Percentiles rank a stretch among this genome's conserved stretches.
phyloP scores from a whole-genome alignment of 2,797 vertebrate genomes.

The Melanotaenia maccullochi region DNA sequence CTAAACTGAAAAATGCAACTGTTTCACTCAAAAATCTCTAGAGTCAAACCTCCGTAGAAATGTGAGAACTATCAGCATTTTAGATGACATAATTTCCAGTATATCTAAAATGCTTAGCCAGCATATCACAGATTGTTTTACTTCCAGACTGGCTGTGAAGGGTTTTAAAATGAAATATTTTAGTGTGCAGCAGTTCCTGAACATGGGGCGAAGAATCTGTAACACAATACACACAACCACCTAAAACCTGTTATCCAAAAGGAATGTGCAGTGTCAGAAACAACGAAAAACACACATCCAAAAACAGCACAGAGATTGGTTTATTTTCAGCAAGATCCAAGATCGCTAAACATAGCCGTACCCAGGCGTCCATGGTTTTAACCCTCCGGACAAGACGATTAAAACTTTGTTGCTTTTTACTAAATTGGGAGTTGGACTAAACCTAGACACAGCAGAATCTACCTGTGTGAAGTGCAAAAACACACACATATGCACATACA shows the following conservation, averaged over 20 bases:
- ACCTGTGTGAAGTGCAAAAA: conserved; percentile 17
- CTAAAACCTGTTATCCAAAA: conserved; percentile 74
- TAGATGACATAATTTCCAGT: conserved; percentile 20
- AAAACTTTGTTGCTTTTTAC: conserved; percentile 51
- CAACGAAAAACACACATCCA: conserved; percentile 64
- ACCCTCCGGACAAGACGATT: conserved; percentile 35
- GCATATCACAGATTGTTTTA: conserved; percentile 9
- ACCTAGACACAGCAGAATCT: conserved; percentile 14
- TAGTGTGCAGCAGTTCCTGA: conserved; percentile 54
- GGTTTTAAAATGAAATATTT: conserved; percentile 52
- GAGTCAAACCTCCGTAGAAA: background rate
- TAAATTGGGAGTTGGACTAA: conserved; percentile 38
- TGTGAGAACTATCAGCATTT: background rate
- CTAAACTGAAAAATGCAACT: background rate
- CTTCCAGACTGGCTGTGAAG: conserved; percentile 25
- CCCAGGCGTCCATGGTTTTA: conserved; percentile 32
- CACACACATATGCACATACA: conserved; percentile 17
- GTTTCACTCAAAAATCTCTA: background rate
- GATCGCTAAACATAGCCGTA: conserved; percentile 65
- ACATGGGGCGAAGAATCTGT: conserved; percentile 59
- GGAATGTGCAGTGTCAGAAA: conserved; percentile 79
- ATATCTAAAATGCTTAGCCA: conserved; percentile 16
- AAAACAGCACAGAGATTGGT: conserved; percentile 68
- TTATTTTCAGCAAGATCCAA: conserved; percentile 56
- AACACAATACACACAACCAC: conserved; percentile 72